These are phyloP conservation scores for Ligdia adustata DNA, from an alignment of 2,888 invertebrate species.

Conservation along the genomic window DNA sequence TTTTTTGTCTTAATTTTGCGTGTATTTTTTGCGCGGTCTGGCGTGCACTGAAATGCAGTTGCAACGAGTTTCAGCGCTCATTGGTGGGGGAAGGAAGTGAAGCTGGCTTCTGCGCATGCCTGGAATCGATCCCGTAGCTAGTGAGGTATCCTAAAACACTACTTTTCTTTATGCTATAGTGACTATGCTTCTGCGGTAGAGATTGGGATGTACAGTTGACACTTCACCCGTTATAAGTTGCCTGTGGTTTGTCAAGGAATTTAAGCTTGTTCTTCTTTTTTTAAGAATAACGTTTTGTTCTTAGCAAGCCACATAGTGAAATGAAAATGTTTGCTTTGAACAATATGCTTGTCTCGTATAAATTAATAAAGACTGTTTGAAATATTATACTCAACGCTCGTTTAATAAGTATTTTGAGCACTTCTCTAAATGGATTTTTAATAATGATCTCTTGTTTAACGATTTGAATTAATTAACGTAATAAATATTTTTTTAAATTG, in stretches of 20 bases:
- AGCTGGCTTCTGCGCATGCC: conserved; percentile 66
- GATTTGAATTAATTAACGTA: too few relatives aligned
- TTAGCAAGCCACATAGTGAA: too few relatives aligned
- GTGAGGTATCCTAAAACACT: conserved; percentile 68
- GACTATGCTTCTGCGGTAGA: conserved; percentile 39
- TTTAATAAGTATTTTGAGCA: too few relatives aligned
- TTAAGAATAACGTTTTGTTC: too few relatives aligned
- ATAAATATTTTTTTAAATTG: too few relatives aligned
- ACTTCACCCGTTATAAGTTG: background rate
- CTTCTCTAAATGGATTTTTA: too few relatives aligned
- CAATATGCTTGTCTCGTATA: too few relatives aligned
- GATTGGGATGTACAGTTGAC: conserved; percentile 32
- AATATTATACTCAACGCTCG: too few relatives aligned
- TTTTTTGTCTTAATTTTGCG: conserved; percentile 30
- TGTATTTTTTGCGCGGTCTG: conserved; percentile 62
- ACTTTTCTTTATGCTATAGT: conserved; percentile 53
- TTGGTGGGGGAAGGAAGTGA: conserved; percentile 53
- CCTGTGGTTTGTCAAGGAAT: background rate
- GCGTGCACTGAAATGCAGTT: conserved; percentile 81
- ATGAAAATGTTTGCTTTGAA: too few relatives aligned
- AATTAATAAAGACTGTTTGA: too few relatives aligned
- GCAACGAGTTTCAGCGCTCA: conserved; percentile 63
- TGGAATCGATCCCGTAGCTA: conserved; percentile 76
- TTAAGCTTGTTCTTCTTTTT: too few relatives aligned
- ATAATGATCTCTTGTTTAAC: too few relatives aligned